phyloP scores from a whole-genome alignment of 1,140 invertebrate species.

The Elysia chlorotica region DNA sequence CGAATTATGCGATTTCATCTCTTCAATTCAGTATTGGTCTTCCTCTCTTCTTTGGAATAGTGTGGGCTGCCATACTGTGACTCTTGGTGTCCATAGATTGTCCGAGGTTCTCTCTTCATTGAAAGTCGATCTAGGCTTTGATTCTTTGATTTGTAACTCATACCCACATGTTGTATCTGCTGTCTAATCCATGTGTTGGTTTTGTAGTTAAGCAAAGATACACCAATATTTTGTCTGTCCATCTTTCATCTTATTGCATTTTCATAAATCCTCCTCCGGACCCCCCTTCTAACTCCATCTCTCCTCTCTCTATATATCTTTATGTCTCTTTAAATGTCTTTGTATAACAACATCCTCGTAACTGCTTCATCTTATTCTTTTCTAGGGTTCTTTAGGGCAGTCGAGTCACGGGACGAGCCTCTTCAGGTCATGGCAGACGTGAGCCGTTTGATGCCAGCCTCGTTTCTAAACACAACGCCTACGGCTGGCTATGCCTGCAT shows the following conservation, averaged over 20 bases:
- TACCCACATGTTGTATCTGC: too few species aligned
- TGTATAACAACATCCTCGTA: neutral
- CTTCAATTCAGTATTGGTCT: too few species aligned
- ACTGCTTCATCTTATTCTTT: neutral
- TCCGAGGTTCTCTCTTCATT: too few species aligned
- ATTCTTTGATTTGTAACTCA: too few species aligned
- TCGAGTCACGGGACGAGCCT: constrained; percentile 31
- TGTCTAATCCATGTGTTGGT: too few species aligned
- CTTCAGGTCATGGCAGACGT: constrained; percentile 37
- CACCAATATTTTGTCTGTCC: neutral
- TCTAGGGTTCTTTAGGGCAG: constrained; percentile 43
- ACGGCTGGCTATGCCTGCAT: constrained; percentile 36
- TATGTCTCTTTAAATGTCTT: neutral
- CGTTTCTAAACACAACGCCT: constrained; percentile 30
- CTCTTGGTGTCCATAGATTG: too few species aligned
- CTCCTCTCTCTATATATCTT: neutral
- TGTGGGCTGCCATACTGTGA: too few species aligned
- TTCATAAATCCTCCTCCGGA: neutral
- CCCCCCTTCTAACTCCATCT: neutral
- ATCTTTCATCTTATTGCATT: too few species aligned
- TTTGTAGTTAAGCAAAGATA: neutral
- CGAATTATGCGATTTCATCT: too few species aligned
- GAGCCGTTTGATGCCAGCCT: constrained; percentile 43
- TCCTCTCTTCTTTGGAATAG: too few species aligned
- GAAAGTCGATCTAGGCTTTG: too few species aligned